phyloP scores from a whole-genome alignment of 1,140 invertebrate species.

The Trachymyrmex cornetzi region DNA sequence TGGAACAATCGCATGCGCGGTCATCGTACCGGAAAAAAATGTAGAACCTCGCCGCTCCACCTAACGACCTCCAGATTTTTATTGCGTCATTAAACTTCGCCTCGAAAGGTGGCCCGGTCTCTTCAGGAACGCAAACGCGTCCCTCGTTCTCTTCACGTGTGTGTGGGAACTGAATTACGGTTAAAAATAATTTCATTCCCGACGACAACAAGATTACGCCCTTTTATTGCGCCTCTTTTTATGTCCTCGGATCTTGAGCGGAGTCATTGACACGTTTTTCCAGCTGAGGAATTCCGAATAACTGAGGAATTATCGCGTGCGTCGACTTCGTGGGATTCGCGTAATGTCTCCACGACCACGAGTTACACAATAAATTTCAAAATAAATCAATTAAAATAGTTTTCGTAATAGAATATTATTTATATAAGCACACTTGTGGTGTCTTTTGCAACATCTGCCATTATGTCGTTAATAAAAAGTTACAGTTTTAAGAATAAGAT shows the following conservation, averaged over 20 bases:
- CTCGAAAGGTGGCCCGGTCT: conserved; percentile 76
- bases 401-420: neutral
- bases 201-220: conserved; percentile 40
- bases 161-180: conserved; percentile 76
- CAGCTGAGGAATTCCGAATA: conserved; percentile 45
- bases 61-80: conserved; percentile 82
- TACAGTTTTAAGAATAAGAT: neutral
- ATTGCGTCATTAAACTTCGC: conserved; percentile 82
- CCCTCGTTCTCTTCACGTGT: conserved; percentile 63
- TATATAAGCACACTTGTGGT: neutral
- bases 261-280: conserved; percentile 55
- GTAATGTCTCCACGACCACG: conserved; percentile 18
- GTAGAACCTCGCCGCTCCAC: conserved; percentile 73
- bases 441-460: neutral
- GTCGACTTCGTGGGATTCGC: conserved; percentile 39
- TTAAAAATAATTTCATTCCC: conserved; percentile 73
- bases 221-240: conserved; percentile 36
- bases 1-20: conserved; percentile 75
- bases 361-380: neutral
- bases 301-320: conserved; percentile 49
- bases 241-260: conserved; percentile 21
- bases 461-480: neutral
- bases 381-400: neutral
- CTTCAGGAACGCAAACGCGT: conserved; percentile 39
- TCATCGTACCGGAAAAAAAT: conserved; percentile 80